These are phyloP conservation scores for Hoplodrina blanda DNA, from an alignment of 2,888 invertebrate genomes.

Conservation along the genomic window DNA sequence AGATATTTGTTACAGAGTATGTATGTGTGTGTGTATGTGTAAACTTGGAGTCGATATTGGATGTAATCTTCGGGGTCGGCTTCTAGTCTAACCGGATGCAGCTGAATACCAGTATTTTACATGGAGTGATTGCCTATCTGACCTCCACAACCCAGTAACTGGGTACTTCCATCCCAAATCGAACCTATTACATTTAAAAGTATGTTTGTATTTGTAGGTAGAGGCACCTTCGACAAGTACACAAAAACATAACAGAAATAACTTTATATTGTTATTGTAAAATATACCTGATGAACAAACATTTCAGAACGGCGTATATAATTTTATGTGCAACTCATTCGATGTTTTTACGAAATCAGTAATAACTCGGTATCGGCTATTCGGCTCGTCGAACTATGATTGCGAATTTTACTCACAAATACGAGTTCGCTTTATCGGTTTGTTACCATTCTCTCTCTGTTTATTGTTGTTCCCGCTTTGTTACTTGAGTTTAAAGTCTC, in stretches of 20 bases:
- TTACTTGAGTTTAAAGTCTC: slow-evolving; percentile 72
- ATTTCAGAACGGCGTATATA: slow-evolving; percentile 39
- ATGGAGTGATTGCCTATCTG: no score
- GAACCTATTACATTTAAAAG: not conserved
- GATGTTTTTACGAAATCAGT: slow-evolving; percentile 71
- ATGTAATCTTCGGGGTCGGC: no score
- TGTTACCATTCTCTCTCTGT: slow-evolving; percentile 78
- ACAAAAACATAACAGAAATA: slow-evolving; percentile 21
- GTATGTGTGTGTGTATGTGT: not conserved
- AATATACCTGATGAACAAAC: slow-evolving; percentile 25
- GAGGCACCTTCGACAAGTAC: not conserved
- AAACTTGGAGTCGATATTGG: not conserved
- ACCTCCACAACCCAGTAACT: no score
- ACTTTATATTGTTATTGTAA: slow-evolving; percentile 9
- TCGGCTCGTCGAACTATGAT: slow-evolving; percentile 76
- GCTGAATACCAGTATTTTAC: no score
- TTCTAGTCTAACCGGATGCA: no score
- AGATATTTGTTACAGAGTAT: not conserved
- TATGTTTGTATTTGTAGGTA: not conserved
- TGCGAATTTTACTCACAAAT: slow-evolving; percentile 83
- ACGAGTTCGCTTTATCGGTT: slow-evolving; percentile 78
- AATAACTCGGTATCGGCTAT: slow-evolving; percentile 77
- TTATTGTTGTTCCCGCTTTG: slow-evolving; percentile 76
- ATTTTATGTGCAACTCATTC: slow-evolving; percentile 64
- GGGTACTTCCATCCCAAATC: not conserved